These are phyloP conservation scores for Itoplectis maculator DNA, from an alignment of 2,888 invertebrate species.

Conservation along the genomic window DNA sequence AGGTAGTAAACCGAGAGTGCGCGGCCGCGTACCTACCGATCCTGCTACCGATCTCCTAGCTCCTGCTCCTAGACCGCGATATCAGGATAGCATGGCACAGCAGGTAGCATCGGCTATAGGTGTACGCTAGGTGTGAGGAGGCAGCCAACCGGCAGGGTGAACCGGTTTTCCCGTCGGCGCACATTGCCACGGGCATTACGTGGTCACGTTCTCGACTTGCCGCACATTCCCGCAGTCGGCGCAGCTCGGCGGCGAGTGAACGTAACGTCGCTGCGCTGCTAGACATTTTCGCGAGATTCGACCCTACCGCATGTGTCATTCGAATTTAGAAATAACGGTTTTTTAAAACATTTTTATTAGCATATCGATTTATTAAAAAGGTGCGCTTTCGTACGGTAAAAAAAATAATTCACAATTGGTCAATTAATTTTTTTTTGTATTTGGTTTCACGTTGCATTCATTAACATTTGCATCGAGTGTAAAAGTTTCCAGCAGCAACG, in stretches of 20 bases:
- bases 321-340: background rate
- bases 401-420: background rate
- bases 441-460: background rate
- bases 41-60: slow-evolving; percentile 75
- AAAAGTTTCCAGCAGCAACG: slow-evolving; percentile 5
- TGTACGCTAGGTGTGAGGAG: slow-evolving; percentile 63
- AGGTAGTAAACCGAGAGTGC: background rate
- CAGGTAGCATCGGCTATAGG: slow-evolving; percentile 69
- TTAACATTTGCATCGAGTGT: slow-evolving; percentile 7
- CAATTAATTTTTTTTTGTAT: background rate
- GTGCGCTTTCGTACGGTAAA: background rate
- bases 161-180: slow-evolving; percentile 66
- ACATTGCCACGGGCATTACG: slow-evolving; percentile 19
- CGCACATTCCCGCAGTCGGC: slow-evolving; percentile 36
- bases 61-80: slow-evolving; percentile 78
- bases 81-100: slow-evolving; percentile 76
- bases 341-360: background rate
- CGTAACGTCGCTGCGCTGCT: slow-evolving; percentile 20
- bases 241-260: slow-evolving; percentile 32
- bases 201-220: slow-evolving; percentile 33
- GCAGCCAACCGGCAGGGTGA: slow-evolving; percentile 60
- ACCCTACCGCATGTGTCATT: background rate
- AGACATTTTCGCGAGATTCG: background rate
- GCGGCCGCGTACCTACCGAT: slow-evolving; percentile 65
- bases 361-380: background rate